A percentile compares a stretch with the other conserved stretches of the same genome.
Evolutionary conservation across 1,140 invertebrate species (phyloP).

Genomic region (Sitodiplosis mosellana): DNA sequence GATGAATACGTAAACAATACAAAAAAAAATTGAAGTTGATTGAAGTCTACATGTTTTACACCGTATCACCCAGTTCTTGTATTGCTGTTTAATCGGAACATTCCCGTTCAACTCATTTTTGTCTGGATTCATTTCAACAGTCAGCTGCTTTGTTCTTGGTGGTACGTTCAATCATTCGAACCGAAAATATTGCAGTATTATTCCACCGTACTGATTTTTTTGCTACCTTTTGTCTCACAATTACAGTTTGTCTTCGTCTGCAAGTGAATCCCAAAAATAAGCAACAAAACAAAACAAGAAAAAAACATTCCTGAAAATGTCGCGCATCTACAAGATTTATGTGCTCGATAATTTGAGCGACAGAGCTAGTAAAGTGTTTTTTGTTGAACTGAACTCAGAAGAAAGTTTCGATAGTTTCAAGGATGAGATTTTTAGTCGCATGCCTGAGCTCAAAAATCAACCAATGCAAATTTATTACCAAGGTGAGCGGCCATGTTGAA

Average conservation of each 20-base stretch:
- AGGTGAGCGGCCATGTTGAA: background rate
- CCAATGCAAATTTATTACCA: background rate
- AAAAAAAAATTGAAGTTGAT: conserved; percentile 86
- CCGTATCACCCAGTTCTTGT: conserved; percentile 89
- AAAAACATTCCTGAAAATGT: background rate
- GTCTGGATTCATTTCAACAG: conserved; percentile 94
- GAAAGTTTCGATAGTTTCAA: background rate
- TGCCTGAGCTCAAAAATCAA: background rate
- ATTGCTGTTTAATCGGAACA: conserved; percentile 93
- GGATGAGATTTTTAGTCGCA: background rate
- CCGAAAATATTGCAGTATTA: too few species aligned
- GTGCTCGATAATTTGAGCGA: background rate
- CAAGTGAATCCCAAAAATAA: conserved; percentile 59
- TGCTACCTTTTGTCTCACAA: too few species aligned
- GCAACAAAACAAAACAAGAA: too few species aligned
- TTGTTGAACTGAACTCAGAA: background rate
- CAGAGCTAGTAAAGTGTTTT: background rate
- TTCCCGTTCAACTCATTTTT: conserved; percentile 99
- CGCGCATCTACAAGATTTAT: background rate
- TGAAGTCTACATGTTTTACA: conserved; percentile 90
- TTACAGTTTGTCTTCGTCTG: conserved; percentile 85
- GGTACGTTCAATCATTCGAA: conserved; percentile 36
- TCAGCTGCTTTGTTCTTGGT: conserved; percentile 90
- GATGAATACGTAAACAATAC: conserved; percentile 77
- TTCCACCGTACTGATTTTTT: too few species aligned